Evolutionary conservation across 2,888 invertebrate genomes (phyloP), one percentile per base, ranked within the genome.

Genomic region (Flexamia atlantica): DNA sequence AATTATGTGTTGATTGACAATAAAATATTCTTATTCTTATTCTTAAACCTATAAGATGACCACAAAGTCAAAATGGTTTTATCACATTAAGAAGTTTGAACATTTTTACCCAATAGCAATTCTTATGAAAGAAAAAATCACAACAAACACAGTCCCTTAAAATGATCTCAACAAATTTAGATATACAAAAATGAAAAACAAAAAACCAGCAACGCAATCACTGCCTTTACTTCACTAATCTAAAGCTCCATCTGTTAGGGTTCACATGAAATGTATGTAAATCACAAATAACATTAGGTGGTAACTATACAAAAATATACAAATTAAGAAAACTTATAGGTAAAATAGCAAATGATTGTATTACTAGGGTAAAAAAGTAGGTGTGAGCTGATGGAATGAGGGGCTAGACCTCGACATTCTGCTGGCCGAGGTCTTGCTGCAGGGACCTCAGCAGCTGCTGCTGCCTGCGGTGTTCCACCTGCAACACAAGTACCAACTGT

Each of bases 391-490:
- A 30, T 28, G 64, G 64, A 64, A 64, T 64, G 28, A 30, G 64
- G 30, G 64, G 28, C 30, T 64, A 28, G 17, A 64, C 28, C 64
- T 88, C 87, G 84, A 80, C 83, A 7, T 80, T 53, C 40, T 74
- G 82, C 42, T 84, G 85, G n/a, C 36, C 85, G 85, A 89, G 90
- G 82, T 90, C 90, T 85, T 90, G 89, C 84, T 90, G 89, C 64
- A 90, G 88, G 5, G 89, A 89, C 87, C 89, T 89, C 14, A 90
- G 87, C 84, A 89, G 89, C 86, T 90, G 88, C 83, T 90, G 89
- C 72, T 90, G 90, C 68, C 88, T 89, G 25, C 89, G 88, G 79
- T 89, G 89, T 84, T 90, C 90, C 14, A 88, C 89, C 90, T 90
- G 85, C 14, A 83, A 83, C 68, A 42, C n/a, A n/a, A n/a, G n/a